Evolutionary conservation across 2,888 invertebrate species (phyloP), one percentile per base, ranked within the genome.

Genomic region (Liposcelis brunnea): DNA sequence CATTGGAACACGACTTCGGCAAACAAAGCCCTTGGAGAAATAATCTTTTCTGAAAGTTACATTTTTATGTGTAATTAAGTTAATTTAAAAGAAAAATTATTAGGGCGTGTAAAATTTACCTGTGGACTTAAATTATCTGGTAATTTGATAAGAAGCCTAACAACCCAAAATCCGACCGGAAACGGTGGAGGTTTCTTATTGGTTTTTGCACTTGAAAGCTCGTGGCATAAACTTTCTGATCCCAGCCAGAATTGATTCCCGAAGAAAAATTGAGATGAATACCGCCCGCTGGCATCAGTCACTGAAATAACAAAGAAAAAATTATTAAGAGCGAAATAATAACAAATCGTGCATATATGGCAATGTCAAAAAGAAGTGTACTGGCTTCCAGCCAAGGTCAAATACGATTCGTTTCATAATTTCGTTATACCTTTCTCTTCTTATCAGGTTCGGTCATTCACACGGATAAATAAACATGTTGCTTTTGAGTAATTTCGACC

Each of bases 171-270:
- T 49, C 73, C 71, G 1, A 79, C 74, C 32, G 68, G 59, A 61
- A 80, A 80, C 37, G 80, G 79, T 1, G 80, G 75, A 2, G 58
- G 50, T 10, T 59, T 56, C 7, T 55, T 56, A 54, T 55, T 59
- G 53, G 45, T 54, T 49, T 50, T 59, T 57, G 42, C 57, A 49
- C 46, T 52, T 50, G 47, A 59, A 59, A 52, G 59, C 58, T 56
- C 56, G 16, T 45, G 49, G 61, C 83, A 83, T 31, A 79, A 70
- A 53, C 74, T 74, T 47, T 77, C 69, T 1, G 83, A 83, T 46
- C 82, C 83, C 48, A 78, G 74, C 81, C 81, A 83, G 62, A 79
- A 83, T 61, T 80, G 77, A 63, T 83, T 83, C 47, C 82, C 83
- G 72, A 80, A 82, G 64, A 79, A 80, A 70, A 80, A 81, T 61